These are phyloP conservation scores for Hipposideros larvatus DNA, from an alignment of 2,797 vertebrate species.

Conservation along the genomic window DNA sequence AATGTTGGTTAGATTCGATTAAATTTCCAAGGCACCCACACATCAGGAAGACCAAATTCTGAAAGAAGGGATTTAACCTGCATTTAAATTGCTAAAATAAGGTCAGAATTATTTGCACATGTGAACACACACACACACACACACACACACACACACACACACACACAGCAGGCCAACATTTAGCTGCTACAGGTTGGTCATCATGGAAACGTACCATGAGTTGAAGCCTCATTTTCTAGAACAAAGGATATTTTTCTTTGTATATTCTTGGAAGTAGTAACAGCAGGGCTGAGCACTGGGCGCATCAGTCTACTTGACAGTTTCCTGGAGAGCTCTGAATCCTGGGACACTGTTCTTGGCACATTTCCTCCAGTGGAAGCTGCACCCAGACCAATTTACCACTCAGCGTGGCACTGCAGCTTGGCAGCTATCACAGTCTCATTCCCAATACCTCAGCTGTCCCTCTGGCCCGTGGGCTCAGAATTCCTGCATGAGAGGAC, in stretches of 20 bases:
- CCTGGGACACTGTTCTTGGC: background rate
- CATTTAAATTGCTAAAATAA: constrained; percentile 48
- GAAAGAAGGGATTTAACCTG: background rate
- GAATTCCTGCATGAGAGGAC: background rate
- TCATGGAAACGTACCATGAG: background rate
- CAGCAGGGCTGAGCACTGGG: background rate
- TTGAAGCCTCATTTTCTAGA: background rate
- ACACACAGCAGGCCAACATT: background rate
- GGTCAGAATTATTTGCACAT: background rate
- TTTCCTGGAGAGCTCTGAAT: background rate
- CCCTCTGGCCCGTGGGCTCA: background rate
- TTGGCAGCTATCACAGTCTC: no score
- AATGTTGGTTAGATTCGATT: background rate
- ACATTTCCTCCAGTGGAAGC: background rate
- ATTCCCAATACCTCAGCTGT: background rate
- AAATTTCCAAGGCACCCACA: background rate
- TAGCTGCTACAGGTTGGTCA: background rate
- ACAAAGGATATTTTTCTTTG: background rate
- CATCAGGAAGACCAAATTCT: constrained; percentile 23
- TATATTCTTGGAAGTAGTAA: background rate
- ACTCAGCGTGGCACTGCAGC: background rate
- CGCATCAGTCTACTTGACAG: background rate
- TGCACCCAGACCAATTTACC: background rate
- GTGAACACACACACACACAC: background rate
- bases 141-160: background rate